These are phyloP conservation scores for Scalopus aquaticus DNA, from an alignment of 2,113 vertebrate species.

Conservation along the genomic window DNA sequence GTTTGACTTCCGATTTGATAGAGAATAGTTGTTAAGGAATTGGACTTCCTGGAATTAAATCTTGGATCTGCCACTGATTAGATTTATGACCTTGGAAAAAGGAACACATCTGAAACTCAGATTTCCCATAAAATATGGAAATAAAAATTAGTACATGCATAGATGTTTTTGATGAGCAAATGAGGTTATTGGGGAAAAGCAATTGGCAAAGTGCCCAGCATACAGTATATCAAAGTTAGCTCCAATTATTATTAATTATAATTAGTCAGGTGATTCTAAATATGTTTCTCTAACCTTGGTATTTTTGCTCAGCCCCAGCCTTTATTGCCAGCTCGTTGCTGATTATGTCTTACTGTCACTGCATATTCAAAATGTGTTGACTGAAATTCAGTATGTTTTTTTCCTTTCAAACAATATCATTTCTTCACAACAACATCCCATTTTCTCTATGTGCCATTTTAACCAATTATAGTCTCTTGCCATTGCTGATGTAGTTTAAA, in stretches of 20 bases:
- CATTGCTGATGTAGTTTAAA: neutral
- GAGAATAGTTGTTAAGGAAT: neutral
- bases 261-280: slow-evolving; percentile 64
- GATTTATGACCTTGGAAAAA: slow-evolving; percentile 55
- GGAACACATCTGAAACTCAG: neutral
- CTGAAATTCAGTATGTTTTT: neutral
- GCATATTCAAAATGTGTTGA: slow-evolving; percentile 36
- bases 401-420: neutral
- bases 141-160: slow-evolving; percentile 39
- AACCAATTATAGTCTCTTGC: neutral
- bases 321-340: slow-evolving; percentile 36
- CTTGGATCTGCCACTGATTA: slow-evolving; percentile 15
- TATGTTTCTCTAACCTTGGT: neutral
- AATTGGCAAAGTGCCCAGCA: slow-evolving; percentile 62
- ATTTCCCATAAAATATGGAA: slow-evolving; percentile 10
- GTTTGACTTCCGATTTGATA: neutral
- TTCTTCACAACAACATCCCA: neutral
- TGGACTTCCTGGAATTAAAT: slow-evolving; percentile 1
- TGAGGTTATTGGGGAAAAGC: slow-evolving; percentile 62
- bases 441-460: neutral
- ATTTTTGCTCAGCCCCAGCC: slow-evolving; percentile 4
- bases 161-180: slow-evolving; percentile 52
- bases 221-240: slow-evolving; percentile 41
- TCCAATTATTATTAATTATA: slow-evolving; percentile 76
- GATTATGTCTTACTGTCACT: slow-evolving; percentile 8